These are phyloP conservation scores for Spilarctia lutea DNA, from an alignment of 2,888 invertebrate genomes.

Conservation along the genomic window DNA sequence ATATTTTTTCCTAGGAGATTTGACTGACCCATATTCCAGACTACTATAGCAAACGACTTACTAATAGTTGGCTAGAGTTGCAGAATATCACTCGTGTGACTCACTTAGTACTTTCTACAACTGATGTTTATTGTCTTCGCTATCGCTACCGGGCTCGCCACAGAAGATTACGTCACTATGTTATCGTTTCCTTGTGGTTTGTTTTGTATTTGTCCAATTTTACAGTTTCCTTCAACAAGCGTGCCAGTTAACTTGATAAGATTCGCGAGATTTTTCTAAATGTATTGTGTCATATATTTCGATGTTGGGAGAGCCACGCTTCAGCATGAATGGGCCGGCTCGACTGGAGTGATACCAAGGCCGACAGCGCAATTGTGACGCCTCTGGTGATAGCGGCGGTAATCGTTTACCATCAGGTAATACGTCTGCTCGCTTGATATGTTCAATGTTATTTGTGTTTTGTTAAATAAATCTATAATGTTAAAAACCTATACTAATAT, in stretches of 20 bases:
- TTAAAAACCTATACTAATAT: too few relatives aligned
- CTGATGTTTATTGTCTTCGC: slow-evolving; percentile 49
- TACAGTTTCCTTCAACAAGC: slow-evolving; percentile 38
- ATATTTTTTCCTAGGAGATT: not conserved
- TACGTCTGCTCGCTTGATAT: too few relatives aligned
- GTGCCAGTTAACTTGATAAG: slow-evolving; percentile 40
- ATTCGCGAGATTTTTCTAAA: slow-evolving; percentile 6
- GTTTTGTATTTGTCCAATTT: slow-evolving; percentile 39
- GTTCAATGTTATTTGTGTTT: too few relatives aligned
- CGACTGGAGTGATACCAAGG: too few relatives aligned
- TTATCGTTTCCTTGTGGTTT: slow-evolving; percentile 57
- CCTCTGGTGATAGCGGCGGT: too few relatives aligned
- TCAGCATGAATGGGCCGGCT: too few relatives aligned
- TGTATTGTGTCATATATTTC: not conserved
- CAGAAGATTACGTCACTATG: slow-evolving; percentile 59
- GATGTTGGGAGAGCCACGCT: too few relatives aligned
- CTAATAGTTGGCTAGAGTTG: not conserved
- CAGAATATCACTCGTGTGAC: not conserved
- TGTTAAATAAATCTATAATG: too few relatives aligned
- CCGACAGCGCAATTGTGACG: too few relatives aligned
- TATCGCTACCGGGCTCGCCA: slow-evolving; percentile 48
- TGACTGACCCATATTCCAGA: not conserved
- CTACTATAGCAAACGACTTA: not conserved
- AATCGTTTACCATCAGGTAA: too few relatives aligned
- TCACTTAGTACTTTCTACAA: slow-evolving; percentile 19